Conservation (phyloP, 2,113 vertebrate genomes). For the Oncorhynchus gorbuscha region DNA sequence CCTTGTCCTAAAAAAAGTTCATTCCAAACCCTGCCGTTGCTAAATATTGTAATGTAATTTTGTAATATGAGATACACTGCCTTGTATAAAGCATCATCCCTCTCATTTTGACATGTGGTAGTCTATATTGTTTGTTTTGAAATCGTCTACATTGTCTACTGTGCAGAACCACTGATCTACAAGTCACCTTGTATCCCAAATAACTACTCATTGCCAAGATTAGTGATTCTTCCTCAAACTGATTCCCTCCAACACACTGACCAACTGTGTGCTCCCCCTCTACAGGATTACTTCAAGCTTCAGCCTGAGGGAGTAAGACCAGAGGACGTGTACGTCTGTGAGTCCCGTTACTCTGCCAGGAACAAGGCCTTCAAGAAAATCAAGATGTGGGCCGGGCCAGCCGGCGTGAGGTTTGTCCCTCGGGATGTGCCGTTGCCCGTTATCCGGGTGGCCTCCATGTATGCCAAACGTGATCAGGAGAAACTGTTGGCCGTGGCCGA, state of each 20-base stretch:
- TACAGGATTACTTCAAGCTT: conserved; percentile 95
- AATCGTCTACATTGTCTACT: too few relatives aligned
- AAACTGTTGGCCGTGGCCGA: conserved; percentile 78
- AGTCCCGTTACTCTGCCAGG: conserved; percentile 91
- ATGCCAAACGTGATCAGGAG: conserved; percentile 88
- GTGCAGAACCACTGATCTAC: too few relatives aligned
- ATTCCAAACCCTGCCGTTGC: too few relatives aligned
- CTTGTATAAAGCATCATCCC: background rate
- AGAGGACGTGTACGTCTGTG: conserved; percentile 93
- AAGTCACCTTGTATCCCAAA: too few relatives aligned
- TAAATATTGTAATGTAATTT: too few relatives aligned
- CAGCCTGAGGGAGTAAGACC: conserved; percentile 88
- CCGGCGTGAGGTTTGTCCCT: conserved; percentile 81
- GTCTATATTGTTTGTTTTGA: background rate
- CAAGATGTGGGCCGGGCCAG: conserved; percentile 92
- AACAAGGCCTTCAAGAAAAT: conserved; percentile 97
- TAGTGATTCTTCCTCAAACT: too few relatives aligned
- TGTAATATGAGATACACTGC: too few relatives aligned
- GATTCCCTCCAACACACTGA: too few relatives aligned
- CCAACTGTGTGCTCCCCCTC: background rate
- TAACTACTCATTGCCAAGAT: too few relatives aligned
- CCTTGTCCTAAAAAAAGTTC: too few relatives aligned
- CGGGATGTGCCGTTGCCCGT: conserved; percentile 90
- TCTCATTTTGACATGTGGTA: background rate
- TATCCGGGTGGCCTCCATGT: conserved; percentile 93